Percentiles rank a stretch among this genome's conserved stretches.
Evolutionary conservation across 2,797 vertebrate genomes (phyloP).

Genomic region (Coreius guichenoti): DNA sequence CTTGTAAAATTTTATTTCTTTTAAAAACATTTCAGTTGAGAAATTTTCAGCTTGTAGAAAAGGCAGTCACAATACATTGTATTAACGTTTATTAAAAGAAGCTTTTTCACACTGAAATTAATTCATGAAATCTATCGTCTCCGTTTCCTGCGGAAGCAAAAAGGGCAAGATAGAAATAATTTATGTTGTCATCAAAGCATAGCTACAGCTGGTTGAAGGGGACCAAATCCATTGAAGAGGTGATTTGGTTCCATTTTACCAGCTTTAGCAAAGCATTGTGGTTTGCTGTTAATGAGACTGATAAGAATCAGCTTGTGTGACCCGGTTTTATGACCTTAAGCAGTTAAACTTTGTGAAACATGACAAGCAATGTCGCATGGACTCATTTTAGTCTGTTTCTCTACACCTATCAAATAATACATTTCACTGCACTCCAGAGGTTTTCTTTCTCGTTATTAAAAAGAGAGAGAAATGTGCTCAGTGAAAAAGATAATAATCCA

Average conservation of each 20-base stretch:
- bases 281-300: slow-evolving; percentile 54
- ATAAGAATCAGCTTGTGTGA: background rate
- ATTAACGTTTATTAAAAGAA: slow-evolving; percentile 22
- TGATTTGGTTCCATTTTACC: slow-evolving; percentile 99
- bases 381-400: slow-evolving; percentile 47
- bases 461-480: slow-evolving; percentile 71
- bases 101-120: background rate
- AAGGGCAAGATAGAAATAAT: background rate
- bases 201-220: slow-evolving; percentile 99
- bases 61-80: slow-evolving; percentile 10
- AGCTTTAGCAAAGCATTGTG: slow-evolving; percentile 99
- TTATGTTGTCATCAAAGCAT: slow-evolving; percentile 97
- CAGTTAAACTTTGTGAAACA: background rate
- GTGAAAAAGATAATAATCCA: slow-evolving; percentile 81
- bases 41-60: slow-evolving; percentile 13
- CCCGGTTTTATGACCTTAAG: background rate
- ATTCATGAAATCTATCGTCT: background rate
- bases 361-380: background rate
- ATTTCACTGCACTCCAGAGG: background rate
- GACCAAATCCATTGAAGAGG: slow-evolving; percentile 99
- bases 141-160: slow-evolving; percentile 10
- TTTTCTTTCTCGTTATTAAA: slow-evolving; percentile 45
- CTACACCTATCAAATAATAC: slow-evolving; percentile 22
- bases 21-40: background rate
- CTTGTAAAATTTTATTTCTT: background rate